Evolutionary conservation across 2,797 vertebrate species (phyloP).

Genomic region (Heteromormyrus szaboi): DNA sequence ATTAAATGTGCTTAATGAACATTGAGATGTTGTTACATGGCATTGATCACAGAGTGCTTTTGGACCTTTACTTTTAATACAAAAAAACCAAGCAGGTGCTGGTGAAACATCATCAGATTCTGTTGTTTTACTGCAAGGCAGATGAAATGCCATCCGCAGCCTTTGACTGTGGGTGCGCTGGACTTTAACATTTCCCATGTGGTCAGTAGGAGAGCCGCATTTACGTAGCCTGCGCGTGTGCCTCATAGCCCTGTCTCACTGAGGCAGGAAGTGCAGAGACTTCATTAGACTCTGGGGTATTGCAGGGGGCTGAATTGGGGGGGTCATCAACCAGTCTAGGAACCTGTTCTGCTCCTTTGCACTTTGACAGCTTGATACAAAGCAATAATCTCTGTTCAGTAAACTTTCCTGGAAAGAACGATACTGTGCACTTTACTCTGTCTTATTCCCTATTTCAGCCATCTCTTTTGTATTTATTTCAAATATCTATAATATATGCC

Average conservation of each 20-base stretch:
- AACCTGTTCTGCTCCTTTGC: neutral
- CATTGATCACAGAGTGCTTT: neutral
- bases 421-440: neutral
- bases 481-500: neutral
- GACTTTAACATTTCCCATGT: slow-evolving; percentile 47
- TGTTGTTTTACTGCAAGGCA: neutral
- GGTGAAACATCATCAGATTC: neutral
- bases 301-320: slow-evolving; percentile 51
- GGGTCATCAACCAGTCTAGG: slow-evolving; percentile 18
- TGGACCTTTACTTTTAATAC: neutral
- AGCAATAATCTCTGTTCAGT: neutral
- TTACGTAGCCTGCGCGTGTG: slow-evolving; percentile 48
- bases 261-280: slow-evolving; percentile 57
- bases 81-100: neutral
- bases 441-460: neutral
- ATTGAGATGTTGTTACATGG: neutral
- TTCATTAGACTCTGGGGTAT: slow-evolving; percentile 56
- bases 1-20: neutral
- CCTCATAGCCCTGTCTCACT: slow-evolving; percentile 47
- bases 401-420: neutral
- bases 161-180: slow-evolving; percentile 28
- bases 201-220: slow-evolving; percentile 38
- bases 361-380: neutral
- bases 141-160: neutral
- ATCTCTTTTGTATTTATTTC: neutral